Evolutionary conservation across 2,888 invertebrate genomes (phyloP), one percentile per base, ranked within the genome.

Genomic region (Chrysolina oricalcia): DNA sequence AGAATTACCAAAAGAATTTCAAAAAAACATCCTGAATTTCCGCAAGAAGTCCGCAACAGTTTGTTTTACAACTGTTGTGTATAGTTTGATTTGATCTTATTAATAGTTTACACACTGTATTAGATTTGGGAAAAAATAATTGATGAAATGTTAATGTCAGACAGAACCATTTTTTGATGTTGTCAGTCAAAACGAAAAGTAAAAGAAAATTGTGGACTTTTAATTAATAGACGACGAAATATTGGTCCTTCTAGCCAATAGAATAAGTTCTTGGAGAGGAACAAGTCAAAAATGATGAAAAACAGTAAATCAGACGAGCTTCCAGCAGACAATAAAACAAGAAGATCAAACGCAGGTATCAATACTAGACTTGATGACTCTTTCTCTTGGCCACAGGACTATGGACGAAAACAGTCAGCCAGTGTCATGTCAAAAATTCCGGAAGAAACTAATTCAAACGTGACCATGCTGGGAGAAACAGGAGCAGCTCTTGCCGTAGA

Each of bases 211-310:
- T 13, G n/a, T n/a, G n/a, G 15, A 1, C 15, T 15, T 46, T 46
- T 46, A 1, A 46, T 46, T 2, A 46, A 15, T 4, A 15, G 13
- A 46, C 46, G 46, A 8, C 46, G 1, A 46, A 46, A 63, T n/a
- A 63, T 63, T 63, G 63, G 40, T 63, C 40, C 63, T 35, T 63
- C 63, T 15, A 63, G 35, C 41, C 40, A 11, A 40, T 27, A 11
- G 63, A 63, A 63, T 11, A 41, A 63, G 40, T 63, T 63, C 40
- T 13, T 40, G 63, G 40, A 41, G n/a, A 35, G 15, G 15, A 15
- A 46, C 46, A 46, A 13, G 3, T 46, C 15, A 0, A 46, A 46
- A 46, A n/a, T n/a, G 2, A 46, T n/a, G 46, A n/a, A n/a, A n/a
- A 46, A 21, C 21, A 21, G 59, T 23, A 15, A 59, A 15, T 59